A percentile compares a stretch with the other conserved stretches of the same genome.
phyloP scores from a whole-genome alignment of 2,113 vertebrate species.

The Takifugu bimaculatus region DNA sequence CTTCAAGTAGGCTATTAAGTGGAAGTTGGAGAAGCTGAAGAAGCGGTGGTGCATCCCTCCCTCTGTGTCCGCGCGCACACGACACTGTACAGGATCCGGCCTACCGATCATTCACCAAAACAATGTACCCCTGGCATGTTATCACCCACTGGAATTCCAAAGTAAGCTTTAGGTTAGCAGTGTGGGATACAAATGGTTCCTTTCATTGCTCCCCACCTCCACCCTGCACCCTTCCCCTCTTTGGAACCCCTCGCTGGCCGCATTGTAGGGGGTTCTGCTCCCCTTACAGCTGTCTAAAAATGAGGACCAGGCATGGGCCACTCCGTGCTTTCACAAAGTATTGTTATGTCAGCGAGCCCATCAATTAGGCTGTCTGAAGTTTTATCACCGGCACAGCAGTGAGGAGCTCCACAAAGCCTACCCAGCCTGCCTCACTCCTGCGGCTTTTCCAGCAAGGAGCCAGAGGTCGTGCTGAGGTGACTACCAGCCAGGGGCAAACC shows the following conservation, averaged over 20 bases:
- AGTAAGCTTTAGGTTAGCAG: constrained; percentile 76
- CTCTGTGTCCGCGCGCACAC: neutral
- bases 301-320: constrained; percentile 89
- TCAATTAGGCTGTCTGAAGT: constrained; percentile 99
- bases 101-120: constrained; percentile 30
- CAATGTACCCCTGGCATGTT: constrained; percentile 50
- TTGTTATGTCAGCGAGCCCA: constrained; percentile 98
- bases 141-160: constrained; percentile 55
- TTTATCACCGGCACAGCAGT: constrained; percentile 95
- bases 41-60: constrained; percentile 33
- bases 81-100: constrained; percentile 10
- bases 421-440: constrained; percentile 82
- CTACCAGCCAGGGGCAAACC: constrained; percentile 86
- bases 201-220: constrained; percentile 58
- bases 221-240: constrained; percentile 38
- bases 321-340: constrained; percentile 94
- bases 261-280: constrained; percentile 78
- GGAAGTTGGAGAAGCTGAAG: constrained; percentile 58
- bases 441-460: constrained; percentile 85
- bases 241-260: constrained; percentile 61
- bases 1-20: constrained; percentile 72
- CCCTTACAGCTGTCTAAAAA: constrained; percentile 96
- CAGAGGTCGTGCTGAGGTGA: constrained; percentile 88
- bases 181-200: constrained; percentile 69
- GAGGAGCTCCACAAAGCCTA: constrained; percentile 88